Conservation (phyloP, 2,797 vertebrate species). For the Loriculus beryllinus region DNA sequence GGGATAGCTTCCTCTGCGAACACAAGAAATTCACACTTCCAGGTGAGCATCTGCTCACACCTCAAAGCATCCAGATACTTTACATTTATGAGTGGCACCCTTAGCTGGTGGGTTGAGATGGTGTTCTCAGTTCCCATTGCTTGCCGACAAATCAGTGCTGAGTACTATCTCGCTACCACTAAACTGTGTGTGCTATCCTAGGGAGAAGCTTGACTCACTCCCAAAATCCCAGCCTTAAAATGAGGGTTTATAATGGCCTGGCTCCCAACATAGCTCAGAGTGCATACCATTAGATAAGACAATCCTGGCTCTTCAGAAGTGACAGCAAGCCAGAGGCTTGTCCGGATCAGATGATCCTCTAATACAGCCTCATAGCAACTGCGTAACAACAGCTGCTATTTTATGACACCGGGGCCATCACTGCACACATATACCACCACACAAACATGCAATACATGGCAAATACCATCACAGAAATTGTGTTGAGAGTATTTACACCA, state of each 20-base stretch:
- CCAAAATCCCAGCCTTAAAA: background rate
- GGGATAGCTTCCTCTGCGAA: conserved; percentile 88
- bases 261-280: background rate
- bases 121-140: background rate
- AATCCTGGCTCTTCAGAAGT: background rate
- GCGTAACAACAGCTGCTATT: background rate
- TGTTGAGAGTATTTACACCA: background rate
- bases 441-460: background rate
- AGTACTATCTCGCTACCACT: background rate
- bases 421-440: background rate
- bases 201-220: background rate
- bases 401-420: background rate
- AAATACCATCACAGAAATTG: background rate
- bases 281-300: background rate
- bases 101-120: background rate
- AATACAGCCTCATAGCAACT: background rate
- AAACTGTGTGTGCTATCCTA: background rate
- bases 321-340: background rate
- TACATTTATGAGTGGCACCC: background rate
- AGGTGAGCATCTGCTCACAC: background rate
- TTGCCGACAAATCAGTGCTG: background rate
- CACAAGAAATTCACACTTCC: background rate
- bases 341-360: background rate
- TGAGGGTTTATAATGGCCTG: background rate
- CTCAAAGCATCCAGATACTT: background rate